Evolutionary conservation across 1,140 invertebrate genomes (phyloP), one percentile per base, ranked within the genome.

Genomic region (Monomorium pharaonis): DNA sequence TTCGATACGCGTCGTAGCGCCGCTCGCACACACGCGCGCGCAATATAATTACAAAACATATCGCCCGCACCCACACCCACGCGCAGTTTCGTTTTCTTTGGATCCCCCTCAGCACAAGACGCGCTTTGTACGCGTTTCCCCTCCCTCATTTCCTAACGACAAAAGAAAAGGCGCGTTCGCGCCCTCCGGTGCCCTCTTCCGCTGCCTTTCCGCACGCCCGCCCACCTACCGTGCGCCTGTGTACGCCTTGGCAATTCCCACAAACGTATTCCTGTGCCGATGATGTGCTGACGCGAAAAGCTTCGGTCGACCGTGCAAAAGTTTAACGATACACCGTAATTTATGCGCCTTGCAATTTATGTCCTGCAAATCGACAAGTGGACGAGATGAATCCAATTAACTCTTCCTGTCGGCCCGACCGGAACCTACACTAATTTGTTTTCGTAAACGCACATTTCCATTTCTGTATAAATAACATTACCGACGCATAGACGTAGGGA

Each of bases 41-140:
- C n/a, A 74, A 74, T 74, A 83, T 93, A 93, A 92, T 93, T 92
- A 91, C 92, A 91, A 91, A 93, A 87, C 92, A 91, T 91, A 89
- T 88, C 72, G 88, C 85, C 85, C 67, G 83, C 85, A 49, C 24
- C 12, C 70, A 86, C 80, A 87, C 75, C 69, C 86, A 83, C 84
- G 49, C 76, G 51, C 67, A 62, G 75, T 86, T 88, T 87, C 86
- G 91, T 89, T 90, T 85, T 85, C 91, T 91, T 91, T 87, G 62
- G 87, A 89, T 74, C 86, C 88, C 37, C 86, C 88, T 27, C 89
- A 90, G 92, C 91, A 93, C 91, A 93, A 90, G 91, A 90, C 81
- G 76, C 78, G 87, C 91, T 92, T 93, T 93, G 91, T 93, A 81
- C 85, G 86, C 54, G 49, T 86, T 86, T 89, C 89, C 86, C 77